Base-by-base conservation (phyloP, 2,888 invertebrate genomes). In the Ephialtes manifestator region DNA sequence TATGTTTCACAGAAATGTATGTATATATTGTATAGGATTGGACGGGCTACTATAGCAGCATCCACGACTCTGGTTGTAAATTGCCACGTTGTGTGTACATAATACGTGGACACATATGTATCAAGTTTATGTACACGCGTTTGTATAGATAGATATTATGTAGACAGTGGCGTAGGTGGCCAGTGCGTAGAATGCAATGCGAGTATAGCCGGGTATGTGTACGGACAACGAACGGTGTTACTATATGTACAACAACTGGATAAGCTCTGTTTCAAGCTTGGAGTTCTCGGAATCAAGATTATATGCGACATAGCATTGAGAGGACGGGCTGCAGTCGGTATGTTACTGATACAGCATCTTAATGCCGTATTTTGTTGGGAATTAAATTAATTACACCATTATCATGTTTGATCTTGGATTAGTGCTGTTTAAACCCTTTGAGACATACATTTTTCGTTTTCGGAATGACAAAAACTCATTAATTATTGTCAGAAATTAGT, bases 31-130 rank as follows among this genome's bases (percentile, higher is more conserved):
- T 63, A 39, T 39, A 35, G 4, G 18, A 10, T 3, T 2, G 13
- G 31, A n/a, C 24, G 78, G 58, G 67, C 58, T 82, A 75, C 76
- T 70, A 75, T 39, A 58, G 63, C 76, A 51, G 51, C 43, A 78
- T 86, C 71, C 74, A 65, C 65, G 67, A 43, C 76, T 65, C 55
- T 80, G 76, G 74, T 77, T 65, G 70, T 81, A 43, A 75, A 81
- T 81, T 35, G 81, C 86, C 82, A 76, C 74, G 74, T 75, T 74
- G 48, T 28, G 72, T 72, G 68, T 68, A 68, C 68, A 68, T 68
- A 68, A 68, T 68, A 68, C 24, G 28, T 15, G 4, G 35, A n/a
- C 48, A 48, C 48, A 31, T 39, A 63, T 18, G 15, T 63, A 63
- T 15, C 60, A 24, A 13, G 15, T 48, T 1, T 48, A 68, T 28